Evolutionary conservation across 1,140 invertebrate genomes (phyloP).

Genomic region (Drosophila pandora): DNA sequence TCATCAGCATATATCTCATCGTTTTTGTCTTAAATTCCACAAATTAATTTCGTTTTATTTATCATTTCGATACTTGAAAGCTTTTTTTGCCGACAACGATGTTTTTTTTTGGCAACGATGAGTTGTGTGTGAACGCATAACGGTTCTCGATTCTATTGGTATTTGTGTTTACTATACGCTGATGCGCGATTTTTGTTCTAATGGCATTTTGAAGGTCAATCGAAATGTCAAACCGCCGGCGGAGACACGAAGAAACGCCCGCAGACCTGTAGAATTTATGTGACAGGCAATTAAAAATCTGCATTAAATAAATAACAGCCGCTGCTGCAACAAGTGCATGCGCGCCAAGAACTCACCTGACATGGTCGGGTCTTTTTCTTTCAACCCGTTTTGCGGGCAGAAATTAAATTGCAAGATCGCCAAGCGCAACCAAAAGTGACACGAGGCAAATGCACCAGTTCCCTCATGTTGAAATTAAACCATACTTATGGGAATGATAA

Average conservation of each 20-base stretch:
- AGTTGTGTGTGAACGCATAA: constrained; percentile 20
- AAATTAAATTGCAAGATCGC: constrained; percentile 62
- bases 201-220: constrained; percentile 69
- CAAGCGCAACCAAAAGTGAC: constrained; percentile 29
- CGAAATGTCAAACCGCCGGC: constrained; percentile 60
- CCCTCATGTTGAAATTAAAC: constrained; percentile 11
- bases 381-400: constrained; percentile 54
- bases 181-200: constrained; percentile 53
- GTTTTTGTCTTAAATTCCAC: constrained; percentile 14
- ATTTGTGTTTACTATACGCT: constrained; percentile 20
- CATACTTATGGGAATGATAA: background rate
- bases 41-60: constrained; percentile 64
- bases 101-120: constrained; percentile 10
- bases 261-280: constrained; percentile 60
- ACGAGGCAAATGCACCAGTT: constrained; percentile 29
- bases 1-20: constrained; percentile 56
- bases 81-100: constrained; percentile 26
- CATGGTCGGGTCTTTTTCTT: constrained; percentile 10
- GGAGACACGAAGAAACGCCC: constrained; percentile 29
- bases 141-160: constrained; percentile 33
- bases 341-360: constrained; percentile 40
- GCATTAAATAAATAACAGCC: constrained; percentile 36
- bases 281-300: constrained; percentile 71
- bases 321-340: constrained; percentile 44
- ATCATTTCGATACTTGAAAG: constrained; percentile 51